Conservation (phyloP, 2,888 invertebrate species). For the Alloscopus bannaensis region DNA sequence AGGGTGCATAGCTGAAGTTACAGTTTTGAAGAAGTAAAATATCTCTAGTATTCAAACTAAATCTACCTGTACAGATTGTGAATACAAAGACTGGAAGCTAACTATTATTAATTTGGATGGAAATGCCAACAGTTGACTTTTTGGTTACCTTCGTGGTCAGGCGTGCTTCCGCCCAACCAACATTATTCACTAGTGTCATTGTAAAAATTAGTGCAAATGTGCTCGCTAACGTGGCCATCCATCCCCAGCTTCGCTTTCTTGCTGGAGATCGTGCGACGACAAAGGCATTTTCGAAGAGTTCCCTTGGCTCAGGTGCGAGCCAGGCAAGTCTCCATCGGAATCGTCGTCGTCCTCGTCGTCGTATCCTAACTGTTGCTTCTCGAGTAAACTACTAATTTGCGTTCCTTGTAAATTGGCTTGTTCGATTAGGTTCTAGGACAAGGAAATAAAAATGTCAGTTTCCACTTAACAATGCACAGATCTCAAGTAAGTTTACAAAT, state of each 20-base stretch:
- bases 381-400: slow-evolving; percentile 67
- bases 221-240: slow-evolving; percentile 69
- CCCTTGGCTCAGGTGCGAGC: slow-evolving; percentile 54
- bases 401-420: slow-evolving; percentile 68
- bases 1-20: slow-evolving; percentile 54
- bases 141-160: slow-evolving; percentile 31
- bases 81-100: slow-evolving; percentile 61
- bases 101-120: slow-evolving; percentile 41
- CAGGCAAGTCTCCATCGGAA: slow-evolving; percentile 66
- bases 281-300: slow-evolving; percentile 63
- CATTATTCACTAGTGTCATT: neutral
- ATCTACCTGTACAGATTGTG: slow-evolving; percentile 55
- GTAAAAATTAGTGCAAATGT: slow-evolving; percentile 9
- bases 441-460: neutral
- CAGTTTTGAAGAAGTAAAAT: slow-evolving; percentile 30
- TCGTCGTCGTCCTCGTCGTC: slow-evolving; percentile 71
- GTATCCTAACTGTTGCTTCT: slow-evolving; percentile 68
- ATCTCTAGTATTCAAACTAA: slow-evolving; percentile 13
- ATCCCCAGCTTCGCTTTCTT: slow-evolving; percentile 68
- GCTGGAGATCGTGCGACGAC: slow-evolving; percentile 57
- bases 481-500: neutral
- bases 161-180: neutral
- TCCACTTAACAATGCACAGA: neutral
- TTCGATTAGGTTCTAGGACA: slow-evolving; percentile 67
- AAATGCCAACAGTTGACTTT: slow-evolving; percentile 57